A percentile compares a stretch with the other conserved stretches of the same genome.
Evolutionary conservation across 1,140 invertebrate genomes (phyloP).

Genomic region (Drosophila arawakana): DNA sequence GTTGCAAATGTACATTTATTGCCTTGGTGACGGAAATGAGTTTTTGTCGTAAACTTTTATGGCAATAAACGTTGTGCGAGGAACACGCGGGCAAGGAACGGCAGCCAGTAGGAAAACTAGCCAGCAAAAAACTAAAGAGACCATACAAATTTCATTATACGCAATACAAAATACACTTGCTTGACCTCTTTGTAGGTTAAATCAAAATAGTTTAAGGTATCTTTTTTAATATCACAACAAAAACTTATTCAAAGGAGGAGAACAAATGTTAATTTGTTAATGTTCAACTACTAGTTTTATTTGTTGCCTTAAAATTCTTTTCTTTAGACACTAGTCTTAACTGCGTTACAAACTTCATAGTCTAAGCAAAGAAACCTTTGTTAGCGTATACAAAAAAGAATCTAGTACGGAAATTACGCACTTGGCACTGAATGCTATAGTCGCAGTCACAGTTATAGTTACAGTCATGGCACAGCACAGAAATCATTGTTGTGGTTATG

Average conservation of each 20-base stretch:
- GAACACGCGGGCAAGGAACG: slow-evolving; percentile 14
- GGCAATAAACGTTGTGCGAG: slow-evolving; percentile 71
- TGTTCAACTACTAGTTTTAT: no score
- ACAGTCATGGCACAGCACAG: slow-evolving; percentile 26
- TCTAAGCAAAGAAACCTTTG: not conserved
- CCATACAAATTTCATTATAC: not conserved
- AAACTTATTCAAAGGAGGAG: no score
- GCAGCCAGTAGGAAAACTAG: slow-evolving; percentile 15
- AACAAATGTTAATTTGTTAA: no score
- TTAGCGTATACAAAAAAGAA: slow-evolving; percentile 19
- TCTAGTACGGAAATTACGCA: slow-evolving; percentile 55
- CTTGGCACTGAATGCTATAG: slow-evolving; percentile 49
- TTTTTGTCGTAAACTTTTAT: slow-evolving; percentile 83
- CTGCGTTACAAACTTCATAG: not conserved
- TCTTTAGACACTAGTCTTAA: no score
- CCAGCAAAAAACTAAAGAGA: slow-evolving; percentile 7
- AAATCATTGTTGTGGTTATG: slow-evolving; percentile 59
- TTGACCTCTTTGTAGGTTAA: no score
- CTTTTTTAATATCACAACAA: no score
- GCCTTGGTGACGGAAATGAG: slow-evolving; percentile 78
- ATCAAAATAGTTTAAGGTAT: no score
- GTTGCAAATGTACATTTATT: slow-evolving; percentile 65
- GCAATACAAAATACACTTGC: not conserved
- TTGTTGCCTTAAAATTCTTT: no score
- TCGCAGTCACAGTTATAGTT: not conserved